A percentile compares a stretch with the other conserved stretches of the same genome.
These are phyloP conservation scores for Diaprepes abbreviatus DNA, from an alignment of 2,888 invertebrate genomes.

Conservation along the genomic window DNA sequence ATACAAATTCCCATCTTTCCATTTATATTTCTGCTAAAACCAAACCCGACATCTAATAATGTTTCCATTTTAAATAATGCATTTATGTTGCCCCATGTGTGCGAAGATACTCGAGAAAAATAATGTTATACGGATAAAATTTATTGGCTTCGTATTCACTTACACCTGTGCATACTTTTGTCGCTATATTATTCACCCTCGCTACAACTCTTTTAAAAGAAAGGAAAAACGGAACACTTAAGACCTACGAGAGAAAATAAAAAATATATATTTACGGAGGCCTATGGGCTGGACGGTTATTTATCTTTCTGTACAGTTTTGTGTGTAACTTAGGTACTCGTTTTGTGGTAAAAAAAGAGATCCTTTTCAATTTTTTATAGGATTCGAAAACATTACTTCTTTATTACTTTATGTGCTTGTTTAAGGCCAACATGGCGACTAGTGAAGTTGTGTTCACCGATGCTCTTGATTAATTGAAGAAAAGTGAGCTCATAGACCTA, in stretches of 20 bases:
- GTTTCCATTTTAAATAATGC: slow-evolving; percentile 10
- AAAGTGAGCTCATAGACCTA: too few species aligned
- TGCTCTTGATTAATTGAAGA: too few species aligned
- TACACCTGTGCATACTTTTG: slow-evolving; percentile 18
- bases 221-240: background rate
- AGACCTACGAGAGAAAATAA: background rate
- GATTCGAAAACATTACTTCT: too few species aligned
- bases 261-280: background rate
- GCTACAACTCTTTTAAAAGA: slow-evolving; percentile 9
- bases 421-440: too few species aligned
- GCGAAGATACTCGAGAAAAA: slow-evolving; percentile 9
- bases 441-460: too few species aligned
- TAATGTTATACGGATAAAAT: slow-evolving; percentile 9
- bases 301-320: background rate
- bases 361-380: too few species aligned
- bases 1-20: too few species aligned
- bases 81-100: slow-evolving; percentile 1
- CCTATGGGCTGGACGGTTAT: background rate
- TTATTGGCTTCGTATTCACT: slow-evolving; percentile 17
- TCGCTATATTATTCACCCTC: slow-evolving; percentile 15
- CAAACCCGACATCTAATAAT: background rate
- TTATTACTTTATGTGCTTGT: too few species aligned
- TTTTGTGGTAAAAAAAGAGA: too few species aligned
- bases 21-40: background rate
- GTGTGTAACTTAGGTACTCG: too few species aligned